These are phyloP conservation scores for Atherinosoma microstoma DNA, from an alignment of 2,797 vertebrate genomes.

Conservation along the genomic window DNA sequence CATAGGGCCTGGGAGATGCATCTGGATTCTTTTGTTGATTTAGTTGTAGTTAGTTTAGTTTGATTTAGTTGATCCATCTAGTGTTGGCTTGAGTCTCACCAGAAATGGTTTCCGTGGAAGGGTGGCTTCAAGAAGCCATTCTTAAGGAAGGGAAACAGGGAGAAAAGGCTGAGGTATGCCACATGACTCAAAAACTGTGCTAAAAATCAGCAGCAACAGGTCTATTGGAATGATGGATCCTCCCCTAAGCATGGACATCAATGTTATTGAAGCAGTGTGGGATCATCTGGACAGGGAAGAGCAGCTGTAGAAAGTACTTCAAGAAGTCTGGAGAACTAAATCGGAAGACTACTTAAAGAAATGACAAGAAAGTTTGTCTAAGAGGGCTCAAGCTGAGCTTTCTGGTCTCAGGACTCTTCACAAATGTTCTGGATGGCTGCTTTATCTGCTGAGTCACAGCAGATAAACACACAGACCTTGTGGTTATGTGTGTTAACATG, in stretches of 20 bases:
- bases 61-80: too few relatives aligned
- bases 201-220: not conserved
- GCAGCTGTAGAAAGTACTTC: not conserved
- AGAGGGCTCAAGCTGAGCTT: too few relatives aligned
- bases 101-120: too few relatives aligned
- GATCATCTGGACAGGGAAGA: not conserved
- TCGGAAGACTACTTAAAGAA: too few relatives aligned
- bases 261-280: not conserved
- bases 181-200: not conserved
- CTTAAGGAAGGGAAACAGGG: not conserved
- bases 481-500: not conserved
- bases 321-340: not conserved
- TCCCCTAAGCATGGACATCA: not conserved
- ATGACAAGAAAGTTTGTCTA: too few relatives aligned
- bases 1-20: too few relatives aligned
- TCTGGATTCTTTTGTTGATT: not conserved
- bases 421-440: not conserved
- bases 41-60: too few relatives aligned
- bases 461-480: too few relatives aligned
- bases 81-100: too few relatives aligned
- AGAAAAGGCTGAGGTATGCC: not conserved
- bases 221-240: not conserved
- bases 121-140: not conserved
- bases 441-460: not conserved
- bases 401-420: too few relatives aligned